Base-by-base conservation (phyloP, 2,113 vertebrate species). In the Polypterus bichir region DNA sequence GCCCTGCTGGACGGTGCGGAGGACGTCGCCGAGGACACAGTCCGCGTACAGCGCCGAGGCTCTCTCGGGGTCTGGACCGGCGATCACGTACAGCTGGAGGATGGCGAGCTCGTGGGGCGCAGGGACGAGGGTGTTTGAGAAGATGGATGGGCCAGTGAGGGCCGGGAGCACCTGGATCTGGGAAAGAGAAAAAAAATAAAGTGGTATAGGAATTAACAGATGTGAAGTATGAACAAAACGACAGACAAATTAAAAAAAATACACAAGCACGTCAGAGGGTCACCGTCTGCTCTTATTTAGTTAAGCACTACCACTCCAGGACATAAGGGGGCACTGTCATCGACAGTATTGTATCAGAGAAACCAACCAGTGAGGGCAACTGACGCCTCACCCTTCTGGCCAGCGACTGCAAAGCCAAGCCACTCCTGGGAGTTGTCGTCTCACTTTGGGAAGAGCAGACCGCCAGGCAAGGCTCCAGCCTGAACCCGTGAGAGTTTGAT, bases 151-250 rank as follows among this genome's bases (percentile, higher is more conserved):
- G 3, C 56, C 61, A 7, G 46, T 53, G n/a, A 66, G 65, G 3
- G 49, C 60, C 4, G 54, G 7, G 10, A 61, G 9, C 10, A 66
- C 60, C 49, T 66, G 65, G 45, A 66, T 47, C 65, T 66, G 61
- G 47, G 7, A 54, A 8, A 27, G 9, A 51, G 47, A 27, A 7
- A 60, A 5, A 2, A 48, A 47, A 5, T 44, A 10, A 9, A 5
- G 27, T 27, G 27, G 27, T 27, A 49, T 49, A 7, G 46, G 46
- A 49, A 44, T 48, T 3, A 8, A 44, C 49, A 48, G 2, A 6
- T 49, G 11, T 60, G 44, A 7, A 49, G 8, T 6, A 44, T 5
- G 51, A 60, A 44, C 6, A 4, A 60, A 9, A 7, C 11, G 51
- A 9, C 3, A 44, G 3, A 49, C 6, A 44, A 49, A 48, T 44